These are phyloP conservation scores for Colletes latitarsis DNA, from an alignment of 1,140 invertebrate genomes.

Conservation along the genomic window DNA sequence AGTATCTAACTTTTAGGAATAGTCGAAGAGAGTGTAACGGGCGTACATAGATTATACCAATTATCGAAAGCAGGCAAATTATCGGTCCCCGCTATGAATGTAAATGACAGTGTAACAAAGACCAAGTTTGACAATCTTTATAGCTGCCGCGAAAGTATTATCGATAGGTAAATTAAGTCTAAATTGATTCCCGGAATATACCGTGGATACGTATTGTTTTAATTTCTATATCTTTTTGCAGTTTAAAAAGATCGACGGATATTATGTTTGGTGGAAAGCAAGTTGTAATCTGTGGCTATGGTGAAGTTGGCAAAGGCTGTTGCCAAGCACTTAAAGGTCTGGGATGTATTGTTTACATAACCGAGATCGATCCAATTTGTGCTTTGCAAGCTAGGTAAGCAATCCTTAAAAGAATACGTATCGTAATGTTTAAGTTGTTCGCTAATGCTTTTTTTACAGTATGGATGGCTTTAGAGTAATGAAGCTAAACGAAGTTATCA, in stretches of 20 bases:
- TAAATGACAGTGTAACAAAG: constrained; percentile 99
- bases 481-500: constrained; percentile 96
- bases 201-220: background rate
- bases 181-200: background rate
- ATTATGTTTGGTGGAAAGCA: constrained; percentile 99
- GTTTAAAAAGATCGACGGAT: constrained; percentile 97
- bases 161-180: constrained; percentile 88
- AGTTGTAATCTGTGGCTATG: constrained; percentile 97
- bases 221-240: constrained; percentile 76
- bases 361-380: constrained; percentile 99
- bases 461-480: constrained; percentile 99
- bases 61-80: constrained; percentile 96
- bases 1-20: constrained; percentile 85
- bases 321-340: constrained; percentile 96
- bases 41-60: constrained; percentile 98
- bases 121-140: constrained; percentile 99
- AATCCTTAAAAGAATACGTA: background rate
- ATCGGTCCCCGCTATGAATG: constrained; percentile 99
- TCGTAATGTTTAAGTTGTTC: constrained; percentile 3
- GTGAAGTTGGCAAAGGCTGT: constrained; percentile 99
- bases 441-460: constrained; percentile 80
- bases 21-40: constrained; percentile 98
- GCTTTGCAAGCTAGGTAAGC: constrained; percentile 95
- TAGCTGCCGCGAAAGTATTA: constrained; percentile 93
- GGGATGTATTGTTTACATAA: constrained; percentile 96